Conservation (phyloP, 64 coral and sea anemone species). For the Actinia tenebrosa region DNA sequence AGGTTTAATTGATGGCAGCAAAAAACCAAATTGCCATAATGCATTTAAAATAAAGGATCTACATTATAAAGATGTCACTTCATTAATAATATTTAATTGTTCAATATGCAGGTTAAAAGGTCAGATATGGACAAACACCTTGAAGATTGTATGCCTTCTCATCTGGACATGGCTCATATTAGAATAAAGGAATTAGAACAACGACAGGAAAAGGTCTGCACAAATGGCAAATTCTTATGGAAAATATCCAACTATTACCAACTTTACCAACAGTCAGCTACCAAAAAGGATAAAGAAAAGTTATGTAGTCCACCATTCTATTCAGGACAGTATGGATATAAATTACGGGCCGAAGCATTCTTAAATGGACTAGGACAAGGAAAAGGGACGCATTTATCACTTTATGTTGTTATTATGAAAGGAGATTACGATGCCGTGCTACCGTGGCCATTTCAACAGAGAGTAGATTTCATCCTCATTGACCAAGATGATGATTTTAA, state of each 20-base stretch:
- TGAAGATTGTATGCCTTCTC: conserved; percentile 59
- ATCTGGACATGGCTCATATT: conserved; percentile 86
- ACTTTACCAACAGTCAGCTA: conserved; percentile 86
- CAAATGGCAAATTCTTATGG: conserved; percentile 92
- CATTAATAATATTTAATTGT: not conserved
- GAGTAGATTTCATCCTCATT: conserved; percentile 97
- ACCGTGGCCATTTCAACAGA: conserved; percentile 95
- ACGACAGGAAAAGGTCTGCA: conserved; percentile 79
- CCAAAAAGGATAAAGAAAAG: conserved; percentile 96
- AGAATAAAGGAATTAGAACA: conserved; percentile 91
- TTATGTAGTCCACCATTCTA: conserved; percentile 98
- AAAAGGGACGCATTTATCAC: conserved; percentile 90
- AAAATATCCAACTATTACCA: conserved; percentile 98
- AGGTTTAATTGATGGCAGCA: too few species aligned
- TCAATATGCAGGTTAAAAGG: conserved; percentile 47
- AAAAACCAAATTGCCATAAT: too few species aligned
- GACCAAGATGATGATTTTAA: conserved; percentile 81
- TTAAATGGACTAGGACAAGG: conserved; percentile 95
- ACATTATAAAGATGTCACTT: too few species aligned
- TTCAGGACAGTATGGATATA: conserved; percentile 96
- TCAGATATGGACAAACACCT: conserved; percentile 92
- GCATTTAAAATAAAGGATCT: too few species aligned
- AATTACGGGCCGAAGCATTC: conserved; percentile 91
- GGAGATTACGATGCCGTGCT: conserved; percentile 94
- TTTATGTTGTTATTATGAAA: conserved; percentile 99